phyloP scores from a whole-genome alignment of 1,140 invertebrate species.

The Drosophila albomicans region DNA sequence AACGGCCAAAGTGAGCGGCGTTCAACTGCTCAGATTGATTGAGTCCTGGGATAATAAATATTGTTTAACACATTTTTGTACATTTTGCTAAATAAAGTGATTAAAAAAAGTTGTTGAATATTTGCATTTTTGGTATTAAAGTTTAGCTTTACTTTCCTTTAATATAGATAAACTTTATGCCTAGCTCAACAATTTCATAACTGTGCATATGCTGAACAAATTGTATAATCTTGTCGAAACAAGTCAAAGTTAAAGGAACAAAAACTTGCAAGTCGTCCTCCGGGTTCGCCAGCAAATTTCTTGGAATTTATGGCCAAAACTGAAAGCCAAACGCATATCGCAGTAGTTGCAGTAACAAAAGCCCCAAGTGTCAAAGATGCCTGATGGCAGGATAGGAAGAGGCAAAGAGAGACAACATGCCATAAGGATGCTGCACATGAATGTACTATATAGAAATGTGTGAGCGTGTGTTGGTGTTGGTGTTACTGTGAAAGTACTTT shows the following conservation, averaged over 20 bases:
- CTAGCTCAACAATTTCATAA: neutral
- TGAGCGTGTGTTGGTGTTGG: neutral
- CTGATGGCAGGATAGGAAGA: slow-evolving; percentile 26
- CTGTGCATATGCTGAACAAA: slow-evolving; percentile 1
- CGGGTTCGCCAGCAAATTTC: slow-evolving; percentile 23
- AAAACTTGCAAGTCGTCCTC: slow-evolving; percentile 9
- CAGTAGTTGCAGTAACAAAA: slow-evolving; percentile 21
- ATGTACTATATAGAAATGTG: neutral
- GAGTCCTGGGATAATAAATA: slow-evolving; percentile 25
- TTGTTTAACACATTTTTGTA: slow-evolving; percentile 4
- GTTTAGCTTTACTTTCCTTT: too few relatives aligned
- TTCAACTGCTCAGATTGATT: slow-evolving; percentile 20
- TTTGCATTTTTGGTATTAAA: neutral
- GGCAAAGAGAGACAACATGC: slow-evolving; percentile 31
- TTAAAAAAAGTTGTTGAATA: neutral
- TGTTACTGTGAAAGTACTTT: slow-evolving; percentile 10
- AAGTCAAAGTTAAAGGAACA: slow-evolving; percentile 3
- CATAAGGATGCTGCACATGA: slow-evolving; percentile 24
- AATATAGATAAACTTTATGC: too few relatives aligned
- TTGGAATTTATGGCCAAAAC: slow-evolving; percentile 36
- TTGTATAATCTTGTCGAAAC: slow-evolving; percentile 6
- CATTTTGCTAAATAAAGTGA: slow-evolving; percentile 26
- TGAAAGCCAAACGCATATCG: slow-evolving; percentile 43
- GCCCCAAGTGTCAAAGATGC: slow-evolving; percentile 49
- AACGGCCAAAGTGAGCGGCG: slow-evolving; percentile 51